A percentile compares a stretch with the other conserved stretches of the same genome.
These are phyloP conservation scores for Myotis lucifugus DNA, from an alignment of 2,113 vertebrate species.

Conservation along the genomic window DNA sequence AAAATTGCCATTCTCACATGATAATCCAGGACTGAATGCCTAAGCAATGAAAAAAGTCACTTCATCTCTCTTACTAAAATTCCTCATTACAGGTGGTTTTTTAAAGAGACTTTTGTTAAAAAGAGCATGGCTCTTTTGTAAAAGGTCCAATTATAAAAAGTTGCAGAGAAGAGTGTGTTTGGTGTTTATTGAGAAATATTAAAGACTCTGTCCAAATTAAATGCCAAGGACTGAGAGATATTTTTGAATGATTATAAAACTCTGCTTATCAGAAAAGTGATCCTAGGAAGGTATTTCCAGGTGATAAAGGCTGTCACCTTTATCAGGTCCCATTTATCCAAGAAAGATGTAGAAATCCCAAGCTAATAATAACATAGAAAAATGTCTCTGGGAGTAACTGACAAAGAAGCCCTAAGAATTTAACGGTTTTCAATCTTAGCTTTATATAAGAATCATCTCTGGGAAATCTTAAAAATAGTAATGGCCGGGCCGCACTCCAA, in stretches of 20 bases:
- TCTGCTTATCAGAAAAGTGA: background rate
- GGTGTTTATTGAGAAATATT: background rate
- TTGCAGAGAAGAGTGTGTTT: background rate
- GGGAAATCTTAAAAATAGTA: conserved; percentile 17
- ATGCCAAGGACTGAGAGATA: background rate
- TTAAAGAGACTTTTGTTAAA: background rate
- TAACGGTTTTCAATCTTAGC: background rate
- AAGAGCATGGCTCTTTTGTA: background rate
- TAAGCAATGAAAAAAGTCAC: background rate
- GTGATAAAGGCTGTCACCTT: background rate
- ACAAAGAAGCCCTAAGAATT: background rate
- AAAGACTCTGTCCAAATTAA: background rate
- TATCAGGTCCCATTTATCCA: background rate
- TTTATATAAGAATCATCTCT: background rate
- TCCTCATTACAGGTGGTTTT: background rate
- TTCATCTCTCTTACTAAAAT: background rate
- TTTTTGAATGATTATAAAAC: background rate
- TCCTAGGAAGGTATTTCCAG: background rate
- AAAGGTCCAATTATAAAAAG: background rate
- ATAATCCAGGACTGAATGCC: background rate
- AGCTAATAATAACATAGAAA: background rate
- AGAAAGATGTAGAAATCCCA: background rate
- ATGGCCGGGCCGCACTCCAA: background rate
- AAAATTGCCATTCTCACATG: background rate
- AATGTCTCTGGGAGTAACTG: background rate